Conservation (phyloP, 2,113 vertebrate genomes). For the Eptesicus fuscus region DNA sequence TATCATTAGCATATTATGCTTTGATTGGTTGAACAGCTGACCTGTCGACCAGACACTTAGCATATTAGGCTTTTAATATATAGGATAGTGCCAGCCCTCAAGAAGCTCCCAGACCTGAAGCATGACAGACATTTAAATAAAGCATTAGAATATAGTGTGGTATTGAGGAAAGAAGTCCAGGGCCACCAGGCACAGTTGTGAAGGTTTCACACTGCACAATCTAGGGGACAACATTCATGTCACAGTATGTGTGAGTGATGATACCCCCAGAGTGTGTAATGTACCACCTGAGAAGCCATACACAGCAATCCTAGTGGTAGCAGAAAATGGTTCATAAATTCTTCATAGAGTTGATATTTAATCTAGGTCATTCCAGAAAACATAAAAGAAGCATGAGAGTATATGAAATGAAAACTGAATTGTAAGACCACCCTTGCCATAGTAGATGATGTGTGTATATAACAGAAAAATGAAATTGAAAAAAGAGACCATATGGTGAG, state of each 20-base stretch:
- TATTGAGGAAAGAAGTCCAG: neutral
- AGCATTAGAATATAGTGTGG: neutral
- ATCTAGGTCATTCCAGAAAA: neutral
- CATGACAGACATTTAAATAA: neutral
- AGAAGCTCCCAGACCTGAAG: neutral
- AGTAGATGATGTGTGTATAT: neutral
- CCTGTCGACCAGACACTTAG: too few relatives aligned
- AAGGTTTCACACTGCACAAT: neutral
- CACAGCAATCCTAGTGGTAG: neutral
- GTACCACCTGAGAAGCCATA: neutral
- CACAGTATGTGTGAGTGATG: neutral
- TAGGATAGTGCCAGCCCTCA: neutral
- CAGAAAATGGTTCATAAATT: neutral
- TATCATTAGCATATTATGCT: too few relatives aligned
- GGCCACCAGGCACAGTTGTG: neutral
- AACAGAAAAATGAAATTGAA: neutral
- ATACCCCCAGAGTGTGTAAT: neutral
- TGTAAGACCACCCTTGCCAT: neutral
- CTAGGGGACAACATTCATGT: neutral
- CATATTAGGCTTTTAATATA: too few relatives aligned
- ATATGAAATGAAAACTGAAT: neutral
- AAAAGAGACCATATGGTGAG: neutral
- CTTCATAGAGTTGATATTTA: neutral
- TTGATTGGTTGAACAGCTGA: too few relatives aligned
- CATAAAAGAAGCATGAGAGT: neutral